These are phyloP conservation scores for Ctenopoma multispine DNA, from an alignment of 2,797 vertebrate genomes.

Conservation along the genomic window DNA sequence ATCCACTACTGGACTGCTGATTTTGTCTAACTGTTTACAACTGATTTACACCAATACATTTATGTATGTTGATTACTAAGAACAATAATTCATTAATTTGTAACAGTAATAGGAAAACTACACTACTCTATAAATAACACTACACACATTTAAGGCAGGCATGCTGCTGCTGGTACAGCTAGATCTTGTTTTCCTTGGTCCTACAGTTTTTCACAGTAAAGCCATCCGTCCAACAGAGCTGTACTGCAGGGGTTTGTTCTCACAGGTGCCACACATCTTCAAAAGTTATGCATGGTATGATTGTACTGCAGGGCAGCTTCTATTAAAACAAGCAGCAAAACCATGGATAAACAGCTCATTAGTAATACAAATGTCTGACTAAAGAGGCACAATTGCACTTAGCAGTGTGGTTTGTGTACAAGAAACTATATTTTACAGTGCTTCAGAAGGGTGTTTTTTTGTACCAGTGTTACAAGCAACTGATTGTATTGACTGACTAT, in stretches of 20 bases:
- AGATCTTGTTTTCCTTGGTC: constrained; percentile 24
- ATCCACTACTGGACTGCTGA: background rate
- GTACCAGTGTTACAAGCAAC: no score
- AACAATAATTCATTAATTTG: background rate
- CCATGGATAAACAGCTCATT: constrained; percentile 37
- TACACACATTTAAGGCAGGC: constrained; percentile 2
- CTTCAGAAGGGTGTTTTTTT: no score
- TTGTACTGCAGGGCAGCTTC: constrained; percentile 30
- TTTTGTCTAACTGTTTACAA: background rate
- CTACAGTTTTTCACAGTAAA: constrained; percentile 31
- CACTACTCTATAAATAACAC: background rate
- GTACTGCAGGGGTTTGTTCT: constrained; percentile 38
- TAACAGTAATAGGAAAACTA: background rate
- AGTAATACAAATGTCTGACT: constrained; percentile 17
- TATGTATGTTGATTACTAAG: background rate
- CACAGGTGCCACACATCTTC: constrained; percentile 40
- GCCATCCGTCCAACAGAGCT: constrained; percentile 27
- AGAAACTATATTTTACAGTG: background rate
- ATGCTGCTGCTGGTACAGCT: constrained; percentile 9
- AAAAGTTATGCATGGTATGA: constrained; percentile 54
- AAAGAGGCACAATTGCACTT: constrained; percentile 1
- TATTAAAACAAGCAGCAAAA: constrained; percentile 37
- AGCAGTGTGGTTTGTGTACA: background rate
- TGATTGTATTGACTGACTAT: background rate
- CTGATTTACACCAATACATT: background rate